Percentiles rank a stretch among this genome's conserved stretches.
phyloP scores from a whole-genome alignment of 2,888 invertebrate genomes.

The Brenthis hecate region DNA sequence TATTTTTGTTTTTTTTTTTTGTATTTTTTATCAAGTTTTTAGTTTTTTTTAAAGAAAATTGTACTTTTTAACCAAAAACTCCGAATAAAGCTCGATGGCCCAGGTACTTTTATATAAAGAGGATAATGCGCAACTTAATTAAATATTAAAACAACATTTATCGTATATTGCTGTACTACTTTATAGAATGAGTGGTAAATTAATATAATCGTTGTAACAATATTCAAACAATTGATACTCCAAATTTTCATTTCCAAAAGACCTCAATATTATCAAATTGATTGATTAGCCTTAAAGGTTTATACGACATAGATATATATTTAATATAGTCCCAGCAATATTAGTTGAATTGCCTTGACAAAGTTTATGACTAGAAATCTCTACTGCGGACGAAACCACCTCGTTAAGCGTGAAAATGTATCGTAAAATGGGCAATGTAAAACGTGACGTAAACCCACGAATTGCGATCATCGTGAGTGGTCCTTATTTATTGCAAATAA shows the following conservation, averaged over 20 bases:
- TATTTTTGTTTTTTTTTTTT: too few species aligned
- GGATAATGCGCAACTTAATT: too few species aligned
- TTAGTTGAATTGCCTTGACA: slow-evolving; percentile 14
- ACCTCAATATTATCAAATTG: slow-evolving; percentile 12
- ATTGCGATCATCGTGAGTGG: slow-evolving; percentile 19
- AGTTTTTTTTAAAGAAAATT: too few species aligned
- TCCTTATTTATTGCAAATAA: slow-evolving; percentile 11
- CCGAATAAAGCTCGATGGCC: too few species aligned
- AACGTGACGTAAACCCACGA: slow-evolving; percentile 38
- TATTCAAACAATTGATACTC: background rate
- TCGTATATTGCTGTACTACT: too few species aligned
- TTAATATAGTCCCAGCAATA: slow-evolving; percentile 15
- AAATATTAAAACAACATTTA: too few species aligned
- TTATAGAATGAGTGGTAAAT: too few species aligned
- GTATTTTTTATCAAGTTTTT: too few species aligned
- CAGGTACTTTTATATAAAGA: too few species aligned
- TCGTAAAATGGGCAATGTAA: slow-evolving; percentile 40
- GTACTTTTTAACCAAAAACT: too few species aligned
- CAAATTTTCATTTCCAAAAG: background rate
- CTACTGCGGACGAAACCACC: slow-evolving; percentile 29
- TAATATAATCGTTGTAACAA: too few species aligned
- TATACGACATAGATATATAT: slow-evolving; percentile 3
- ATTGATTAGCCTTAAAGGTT: background rate
- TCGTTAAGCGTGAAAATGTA: slow-evolving; percentile 37
- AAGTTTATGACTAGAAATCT: slow-evolving; percentile 36